phyloP scores from a whole-genome alignment of 2,113 vertebrate species.

The Chloebia gouldiae region DNA sequence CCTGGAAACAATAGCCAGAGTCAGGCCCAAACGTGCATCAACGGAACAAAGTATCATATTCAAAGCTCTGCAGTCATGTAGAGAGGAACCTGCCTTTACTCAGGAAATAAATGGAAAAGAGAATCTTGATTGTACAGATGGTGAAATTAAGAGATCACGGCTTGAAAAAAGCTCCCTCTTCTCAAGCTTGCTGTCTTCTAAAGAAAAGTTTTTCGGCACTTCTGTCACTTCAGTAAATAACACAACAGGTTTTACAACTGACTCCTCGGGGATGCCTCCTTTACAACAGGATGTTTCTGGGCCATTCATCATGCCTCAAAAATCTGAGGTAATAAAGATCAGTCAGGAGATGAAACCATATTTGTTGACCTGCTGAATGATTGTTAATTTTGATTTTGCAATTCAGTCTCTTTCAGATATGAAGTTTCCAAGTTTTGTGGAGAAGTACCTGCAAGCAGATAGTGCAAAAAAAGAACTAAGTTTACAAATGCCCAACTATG shows the following conservation, averaged over 20 bases:
- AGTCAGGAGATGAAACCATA: constrained; percentile 47
- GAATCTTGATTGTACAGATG: constrained; percentile 32
- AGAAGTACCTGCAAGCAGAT: constrained; percentile 76
- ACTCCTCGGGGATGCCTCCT: constrained; percentile 34
- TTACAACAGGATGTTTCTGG: constrained; percentile 46
- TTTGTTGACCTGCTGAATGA: neutral
- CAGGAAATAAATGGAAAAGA: constrained; percentile 63
- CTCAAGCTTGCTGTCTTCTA: constrained; percentile 80
- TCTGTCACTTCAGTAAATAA: constrained; percentile 69
- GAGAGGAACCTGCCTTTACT: neutral
- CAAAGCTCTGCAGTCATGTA: constrained; percentile 65
- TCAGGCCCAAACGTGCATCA: constrained; percentile 75
- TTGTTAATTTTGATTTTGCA: constrained; percentile 44
- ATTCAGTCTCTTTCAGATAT: constrained; percentile 71
- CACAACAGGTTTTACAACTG: constrained; percentile 63
- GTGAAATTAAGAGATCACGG: constrained; percentile 78
- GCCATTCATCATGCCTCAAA: constrained; percentile 25
- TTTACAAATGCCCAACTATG: constrained; percentile 45
- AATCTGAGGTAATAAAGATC: constrained; percentile 51
- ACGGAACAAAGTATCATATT: constrained; percentile 84
- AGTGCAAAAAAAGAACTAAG: constrained; percentile 51
- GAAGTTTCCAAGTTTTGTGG: constrained; percentile 77
- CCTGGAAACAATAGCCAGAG: constrained; percentile 71
- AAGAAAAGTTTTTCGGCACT: constrained; percentile 73
- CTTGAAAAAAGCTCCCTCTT: constrained; percentile 89